Evolutionary conservation across 2,888 invertebrate genomes (phyloP), one percentile per base, ranked within the genome.

Genomic region (Junonia oenone): DNA sequence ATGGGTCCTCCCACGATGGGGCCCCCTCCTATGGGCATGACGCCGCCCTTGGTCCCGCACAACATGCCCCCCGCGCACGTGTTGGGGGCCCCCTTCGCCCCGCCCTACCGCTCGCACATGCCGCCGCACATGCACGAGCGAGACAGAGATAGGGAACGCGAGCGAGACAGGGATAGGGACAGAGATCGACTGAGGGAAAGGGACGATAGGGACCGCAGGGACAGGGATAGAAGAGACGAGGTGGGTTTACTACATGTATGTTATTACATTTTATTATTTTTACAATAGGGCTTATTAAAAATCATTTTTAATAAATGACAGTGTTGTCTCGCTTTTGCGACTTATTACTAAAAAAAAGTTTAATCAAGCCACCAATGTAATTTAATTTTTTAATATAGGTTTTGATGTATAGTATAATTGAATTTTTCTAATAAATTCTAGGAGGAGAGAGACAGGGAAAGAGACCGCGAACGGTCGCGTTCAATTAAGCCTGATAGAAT

Each of bases 401-500:
- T 15, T 15, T 17, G 11, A 5, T 19, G 3, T 19, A 6, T 1
- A 31, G 19, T 33, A 55, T 17, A 27, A 27, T 47, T 26, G 29
- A 49, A 14, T 48, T 31, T 2, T 3, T 26, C 26, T 53, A 45
- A 59, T 57, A 33, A 53, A 51, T 68, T 65, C n/a, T 73, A 88
- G 88, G 87, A 87, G 62, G 89, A 87, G 40, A 75, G 87, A 43
- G 93, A 92, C 14, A 77, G 91, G 47, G 93, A 92, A n/a, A 77
- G 91, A 46, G 91, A 91, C 9, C 79, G 91, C 5, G 91, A 90
- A n/a, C 83, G 91, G 1, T 90, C 90, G 6, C 86, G 92, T 40
- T 92, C 92, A n/a, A 91, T 91, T 33, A 92, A 92, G 59, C 92
- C 92, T 0, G 92, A 93, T 48, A 83, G 92, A 63, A 86, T 91